These are phyloP conservation scores for Phodopus roborovskii DNA, from an alignment of 2,113 vertebrate genomes.

Conservation along the genomic window DNA sequence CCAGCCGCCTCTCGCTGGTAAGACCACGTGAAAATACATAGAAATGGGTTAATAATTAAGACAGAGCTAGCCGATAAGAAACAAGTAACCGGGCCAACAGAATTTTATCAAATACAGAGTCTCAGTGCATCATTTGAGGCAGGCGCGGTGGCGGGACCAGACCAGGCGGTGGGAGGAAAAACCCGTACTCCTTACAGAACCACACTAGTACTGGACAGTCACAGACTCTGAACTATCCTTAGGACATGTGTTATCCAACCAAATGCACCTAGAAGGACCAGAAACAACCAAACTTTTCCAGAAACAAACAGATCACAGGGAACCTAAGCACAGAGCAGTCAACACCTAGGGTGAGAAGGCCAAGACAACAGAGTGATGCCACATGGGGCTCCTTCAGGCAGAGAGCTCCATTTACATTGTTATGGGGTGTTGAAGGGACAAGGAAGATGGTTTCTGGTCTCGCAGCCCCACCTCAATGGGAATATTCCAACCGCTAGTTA, in stretches of 20 bases:
- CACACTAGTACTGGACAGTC: not conserved
- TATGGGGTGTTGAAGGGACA: not conserved
- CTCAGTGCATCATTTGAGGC: no score
- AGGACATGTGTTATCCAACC: not conserved
- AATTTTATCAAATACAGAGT: no score
- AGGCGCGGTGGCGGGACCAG: no score
- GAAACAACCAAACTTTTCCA: not conserved
- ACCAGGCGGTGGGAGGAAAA: no score
- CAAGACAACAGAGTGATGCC: fast-evolving
- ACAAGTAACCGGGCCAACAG: no score
- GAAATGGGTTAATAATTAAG: no score
- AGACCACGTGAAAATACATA: no score
- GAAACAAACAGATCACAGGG: not conserved
- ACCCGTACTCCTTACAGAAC: no score
- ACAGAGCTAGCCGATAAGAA: no score
- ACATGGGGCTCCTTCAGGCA: not conserved
- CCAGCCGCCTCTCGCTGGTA: no score
- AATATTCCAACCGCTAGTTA: not conserved
- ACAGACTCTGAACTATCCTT: not conserved
- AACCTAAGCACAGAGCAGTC: not conserved
- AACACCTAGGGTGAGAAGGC: not conserved
- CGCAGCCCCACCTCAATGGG: not conserved
- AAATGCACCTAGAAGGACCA: not conserved
- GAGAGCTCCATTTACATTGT: not conserved
- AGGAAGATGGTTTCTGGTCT: not conserved